phyloP scores from a whole-genome alignment of 2,113 vertebrate genomes.

The Lepus europaeus region DNA sequence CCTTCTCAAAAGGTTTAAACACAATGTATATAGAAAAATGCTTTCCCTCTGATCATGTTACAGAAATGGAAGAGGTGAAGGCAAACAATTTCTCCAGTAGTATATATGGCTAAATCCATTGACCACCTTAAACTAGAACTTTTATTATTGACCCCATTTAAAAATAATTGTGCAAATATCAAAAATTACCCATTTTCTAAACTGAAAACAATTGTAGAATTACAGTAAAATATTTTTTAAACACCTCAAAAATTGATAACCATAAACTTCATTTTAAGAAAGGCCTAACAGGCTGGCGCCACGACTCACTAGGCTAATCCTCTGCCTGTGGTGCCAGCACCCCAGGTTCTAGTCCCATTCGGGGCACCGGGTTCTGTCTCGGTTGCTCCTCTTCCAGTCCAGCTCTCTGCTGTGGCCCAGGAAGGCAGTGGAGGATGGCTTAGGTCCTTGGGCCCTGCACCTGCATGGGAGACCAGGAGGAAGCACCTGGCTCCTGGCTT shows the following conservation, averaged over 20 bases:
- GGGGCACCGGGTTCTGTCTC: too few relatives aligned
- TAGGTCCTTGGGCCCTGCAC: too few relatives aligned
- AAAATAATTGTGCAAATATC: constrained; percentile 82
- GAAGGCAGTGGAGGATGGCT: too few relatives aligned
- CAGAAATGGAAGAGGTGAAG: constrained; percentile 76
- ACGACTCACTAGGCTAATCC: too few relatives aligned
- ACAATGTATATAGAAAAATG: constrained; percentile 81
- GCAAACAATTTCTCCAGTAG: constrained; percentile 84
- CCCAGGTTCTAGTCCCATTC: too few relatives aligned
- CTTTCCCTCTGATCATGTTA: constrained; percentile 80
- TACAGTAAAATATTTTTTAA: constrained; percentile 86
- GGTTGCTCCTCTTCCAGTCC: too few relatives aligned
- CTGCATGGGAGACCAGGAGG: too few relatives aligned
- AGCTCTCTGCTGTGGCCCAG: too few relatives aligned
- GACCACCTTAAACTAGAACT: constrained; percentile 83
- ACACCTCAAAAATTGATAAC: constrained; percentile 83
- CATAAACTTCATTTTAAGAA: constrained; percentile 88
- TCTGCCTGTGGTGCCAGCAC: too few relatives aligned
- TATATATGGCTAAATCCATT: constrained; percentile 86
- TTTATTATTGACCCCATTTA: constrained; percentile 77
- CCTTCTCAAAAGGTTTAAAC: constrained; percentile 80
- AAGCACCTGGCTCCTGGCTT: too few relatives aligned
- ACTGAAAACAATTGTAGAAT: constrained; percentile 81
- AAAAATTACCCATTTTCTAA: constrained; percentile 82
- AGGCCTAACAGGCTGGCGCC: constrained; percentile 56